phyloP scores from a whole-genome alignment of 2,113 vertebrate species.

The Poecilia latipinna region DNA sequence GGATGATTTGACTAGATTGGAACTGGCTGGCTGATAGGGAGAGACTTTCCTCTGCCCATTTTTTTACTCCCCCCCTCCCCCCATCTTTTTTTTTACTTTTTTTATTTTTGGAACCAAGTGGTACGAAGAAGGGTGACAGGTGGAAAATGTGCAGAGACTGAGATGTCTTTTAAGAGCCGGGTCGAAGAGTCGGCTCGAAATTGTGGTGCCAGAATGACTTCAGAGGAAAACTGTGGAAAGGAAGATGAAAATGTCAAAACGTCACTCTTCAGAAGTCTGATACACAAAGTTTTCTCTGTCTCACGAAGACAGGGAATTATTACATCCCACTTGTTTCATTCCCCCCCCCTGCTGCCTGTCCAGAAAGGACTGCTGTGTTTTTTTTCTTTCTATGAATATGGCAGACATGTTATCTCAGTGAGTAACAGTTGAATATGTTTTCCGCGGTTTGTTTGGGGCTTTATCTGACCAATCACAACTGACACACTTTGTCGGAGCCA shows the following conservation, averaged over 20 bases:
- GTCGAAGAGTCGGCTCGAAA: conserved; percentile 65
- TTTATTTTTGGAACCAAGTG: conserved; percentile 66
- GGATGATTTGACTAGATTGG: conserved; percentile 79
- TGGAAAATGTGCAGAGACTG: conserved; percentile 72
- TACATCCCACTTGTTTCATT: conserved; percentile 32
- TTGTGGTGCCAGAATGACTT: conserved; percentile 74
- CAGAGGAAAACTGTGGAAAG: conserved; percentile 51
- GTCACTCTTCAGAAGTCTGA: conserved; percentile 64
- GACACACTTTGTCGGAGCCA: conserved; percentile 42
- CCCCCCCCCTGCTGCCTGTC: conserved; percentile 14
- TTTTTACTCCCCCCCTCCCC: too few relatives aligned
- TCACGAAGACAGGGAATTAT: conserved; percentile 41
- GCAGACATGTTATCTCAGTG: conserved; percentile 55
- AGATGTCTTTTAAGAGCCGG: conserved; percentile 62
- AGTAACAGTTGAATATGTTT: conserved; percentile 35
- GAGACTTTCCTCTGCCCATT: background rate
- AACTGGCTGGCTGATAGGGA: conserved; percentile 64
- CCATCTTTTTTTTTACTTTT: background rate
- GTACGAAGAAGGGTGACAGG: conserved; percentile 63
- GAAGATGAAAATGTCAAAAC: conserved; percentile 77
- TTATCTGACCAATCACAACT: conserved; percentile 49
- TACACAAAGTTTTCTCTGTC: conserved; percentile 66
- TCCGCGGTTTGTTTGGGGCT: conserved; percentile 14
- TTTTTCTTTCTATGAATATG: conserved; percentile 38
- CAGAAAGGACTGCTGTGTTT: conserved; percentile 6